Evolutionary conservation across 1,140 invertebrate species (phyloP).

Genomic region (Tigriopus japonicus): DNA sequence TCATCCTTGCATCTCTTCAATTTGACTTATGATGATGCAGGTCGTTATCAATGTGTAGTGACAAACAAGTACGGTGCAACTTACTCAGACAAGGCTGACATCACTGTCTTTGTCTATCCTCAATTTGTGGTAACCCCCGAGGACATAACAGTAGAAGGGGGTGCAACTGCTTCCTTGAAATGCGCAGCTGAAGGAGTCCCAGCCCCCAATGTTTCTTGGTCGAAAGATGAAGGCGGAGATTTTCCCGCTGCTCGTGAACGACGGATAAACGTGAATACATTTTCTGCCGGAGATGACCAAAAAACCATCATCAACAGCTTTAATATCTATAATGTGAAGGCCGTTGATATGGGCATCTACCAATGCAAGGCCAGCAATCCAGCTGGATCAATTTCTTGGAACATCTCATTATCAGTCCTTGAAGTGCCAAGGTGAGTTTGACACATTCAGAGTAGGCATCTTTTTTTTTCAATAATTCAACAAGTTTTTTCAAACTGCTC

Average conservation of each 20-base stretch:
- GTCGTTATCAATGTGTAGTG: conserved; percentile 80
- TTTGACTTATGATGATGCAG: conserved; percentile 52
- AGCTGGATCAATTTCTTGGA: conserved; percentile 54
- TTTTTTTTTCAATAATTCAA: neutral
- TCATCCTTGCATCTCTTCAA: conserved; percentile 49
- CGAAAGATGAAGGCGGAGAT: conserved; percentile 82
- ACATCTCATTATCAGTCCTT: conserved; percentile 67
- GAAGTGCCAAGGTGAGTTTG: conserved; percentile 30
- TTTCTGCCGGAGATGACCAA: neutral
- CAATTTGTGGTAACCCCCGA: conserved; percentile 62
- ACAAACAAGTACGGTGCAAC: conserved; percentile 70
- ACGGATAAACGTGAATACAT: conserved; percentile 70
- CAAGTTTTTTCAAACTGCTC: conserved; percentile 7
- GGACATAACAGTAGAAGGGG: conserved; percentile 62
- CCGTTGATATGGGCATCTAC: conserved; percentile 71
- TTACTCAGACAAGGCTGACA: conserved; percentile 64
- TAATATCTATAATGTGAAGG: conserved; percentile 74
- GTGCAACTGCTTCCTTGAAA: conserved; percentile 64
- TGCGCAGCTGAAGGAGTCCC: conserved; percentile 79
- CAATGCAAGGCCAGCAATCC: conserved; percentile 79
- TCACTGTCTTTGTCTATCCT: conserved; percentile 63
- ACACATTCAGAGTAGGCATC: neutral
- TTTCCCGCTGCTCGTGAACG: conserved; percentile 85
- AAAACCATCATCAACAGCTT: conserved; percentile 51
- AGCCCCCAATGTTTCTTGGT: conserved; percentile 51